Evolutionary conservation across 2,797 vertebrate species (phyloP).

Genomic region (Lophius americanus): DNA sequence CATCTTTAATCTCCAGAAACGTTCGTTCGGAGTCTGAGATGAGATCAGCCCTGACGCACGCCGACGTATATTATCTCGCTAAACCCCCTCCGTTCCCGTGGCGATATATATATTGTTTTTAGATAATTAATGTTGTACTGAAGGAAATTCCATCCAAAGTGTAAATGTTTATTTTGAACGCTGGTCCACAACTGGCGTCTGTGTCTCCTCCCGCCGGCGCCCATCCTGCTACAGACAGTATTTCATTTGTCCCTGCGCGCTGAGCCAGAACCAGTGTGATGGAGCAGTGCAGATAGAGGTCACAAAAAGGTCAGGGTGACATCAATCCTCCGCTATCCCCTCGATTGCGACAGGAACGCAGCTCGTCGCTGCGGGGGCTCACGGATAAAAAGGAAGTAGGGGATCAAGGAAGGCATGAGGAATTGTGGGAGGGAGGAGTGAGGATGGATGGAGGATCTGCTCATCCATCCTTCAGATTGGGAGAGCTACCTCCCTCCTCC

Average conservation of each 20-base stretch:
- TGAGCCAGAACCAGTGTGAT: conserved; percentile 34
- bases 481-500: conserved; percentile 41
- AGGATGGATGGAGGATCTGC: conserved; percentile 34
- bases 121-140: conserved; percentile 25
- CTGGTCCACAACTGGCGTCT: neutral
- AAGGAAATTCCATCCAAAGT: conserved; percentile 47
- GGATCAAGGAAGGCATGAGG: conserved; percentile 59
- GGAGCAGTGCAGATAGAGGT: conserved; percentile 59
- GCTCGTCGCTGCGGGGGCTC: conserved; percentile 19
- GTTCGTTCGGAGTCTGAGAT: conserved; percentile 8
- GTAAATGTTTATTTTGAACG: conserved; percentile 26
- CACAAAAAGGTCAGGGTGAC: conserved; percentile 52
- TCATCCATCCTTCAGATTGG: conserved; percentile 43
- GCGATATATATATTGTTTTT: conserved; percentile 3
- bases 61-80: conserved; percentile 4
- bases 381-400: conserved; percentile 45
- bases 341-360: neutral
- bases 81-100: conserved; percentile 11
- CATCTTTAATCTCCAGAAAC: conserved; percentile 14
- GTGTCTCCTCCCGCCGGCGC: neutral
- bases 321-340: conserved; percentile 44
- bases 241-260: conserved; percentile 21
- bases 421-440: conserved; percentile 46
- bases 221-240: conserved; percentile 5
- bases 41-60: conserved; percentile 17